A percentile compares a stretch with the other conserved stretches of the same genome.
phyloP scores from a whole-genome alignment of 2,888 invertebrate species.

The Parascotia fuliginaria region DNA sequence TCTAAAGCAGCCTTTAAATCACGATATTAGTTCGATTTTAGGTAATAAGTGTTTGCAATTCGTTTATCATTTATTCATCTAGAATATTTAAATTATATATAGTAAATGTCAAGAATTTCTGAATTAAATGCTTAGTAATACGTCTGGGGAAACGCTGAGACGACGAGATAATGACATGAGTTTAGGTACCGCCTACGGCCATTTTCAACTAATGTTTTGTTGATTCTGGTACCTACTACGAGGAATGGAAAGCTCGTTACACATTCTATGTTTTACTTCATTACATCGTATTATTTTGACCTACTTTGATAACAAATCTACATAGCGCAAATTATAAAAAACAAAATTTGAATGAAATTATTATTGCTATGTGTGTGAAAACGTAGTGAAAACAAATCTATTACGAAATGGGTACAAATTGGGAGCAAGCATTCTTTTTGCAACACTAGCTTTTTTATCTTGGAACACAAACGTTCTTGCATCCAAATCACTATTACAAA shows the following conservation, averaged over 20 bases:
- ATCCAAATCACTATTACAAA: not conserved
- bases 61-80: no score
- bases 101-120: no score
- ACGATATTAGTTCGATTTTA: no score
- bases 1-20: no score
- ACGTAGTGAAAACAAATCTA: no score
- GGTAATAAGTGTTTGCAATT: no score
- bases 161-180: not conserved
- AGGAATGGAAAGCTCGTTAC: not conserved
- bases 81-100: no score
- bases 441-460: not conserved
- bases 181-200: not conserved
- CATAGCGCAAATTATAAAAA: not conserved
- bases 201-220: slow-evolving; percentile 1
- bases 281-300: not conserved
- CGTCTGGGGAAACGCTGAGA: not conserved
- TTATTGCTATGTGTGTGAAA: no score
- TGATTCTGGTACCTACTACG: slow-evolving; percentile 1
- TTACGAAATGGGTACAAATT: not conserved
- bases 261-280: slow-evolving; percentile 1
- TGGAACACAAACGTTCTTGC: not conserved
- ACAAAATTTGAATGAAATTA: not conserved
- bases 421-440: not conserved
- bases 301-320: not conserved
- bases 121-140: not conserved